Base-by-base conservation (phyloP, 2,888 invertebrate genomes). In the Helicoverpa assulta region DNA sequence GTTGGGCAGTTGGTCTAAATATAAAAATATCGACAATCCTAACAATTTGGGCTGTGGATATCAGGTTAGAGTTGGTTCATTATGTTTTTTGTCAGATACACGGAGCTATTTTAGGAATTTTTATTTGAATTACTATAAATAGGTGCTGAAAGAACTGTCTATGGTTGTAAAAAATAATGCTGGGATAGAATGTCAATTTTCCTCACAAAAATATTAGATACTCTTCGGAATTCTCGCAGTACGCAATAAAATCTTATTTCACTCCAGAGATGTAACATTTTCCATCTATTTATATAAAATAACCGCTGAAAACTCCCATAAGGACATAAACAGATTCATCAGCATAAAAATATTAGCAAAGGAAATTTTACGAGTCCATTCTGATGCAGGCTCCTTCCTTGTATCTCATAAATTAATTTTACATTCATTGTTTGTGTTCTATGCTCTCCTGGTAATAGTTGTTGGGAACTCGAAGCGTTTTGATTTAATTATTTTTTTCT, bases 381-480 rank as follows among this genome's bases (percentile, higher is more conserved):
- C 65, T 65, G 54, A 83, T 77, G 60, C 73, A 65, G 71, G 73
- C 78, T 73, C 67, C 82, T 63, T 70, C 67, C 65, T 71, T 73
- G 70, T 67, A 77, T 69, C 68, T 73, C 83, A 80, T 83, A 74
- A 80, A 81, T 83, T 80, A 82, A 82, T 73, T 75, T 80, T 70
- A 50, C 77, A 80, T 83, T 82, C 83, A 81, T 77, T 80, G 83
- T 82, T 70, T 76, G 80, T 56, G 67, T 69, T 37, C 62, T 77
- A 73, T 80, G 61, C 59, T 73, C 67, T 65, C 77, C 74, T 83
- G 77, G 80, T 81, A 68, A 21, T 65, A 68, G 67, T 67, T 65
- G 73, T 73, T 71, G 54, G 57, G 19, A 81, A 83, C 67, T 81
- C 61, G 50, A 21, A 71, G 40, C 64, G 57, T 82, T 81, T 76